A percentile compares a stretch with the other conserved stretches of the same genome.
phyloP scores from a whole-genome alignment of 2,888 invertebrate species.

The Amblyjoppa fuscipennis region DNA sequence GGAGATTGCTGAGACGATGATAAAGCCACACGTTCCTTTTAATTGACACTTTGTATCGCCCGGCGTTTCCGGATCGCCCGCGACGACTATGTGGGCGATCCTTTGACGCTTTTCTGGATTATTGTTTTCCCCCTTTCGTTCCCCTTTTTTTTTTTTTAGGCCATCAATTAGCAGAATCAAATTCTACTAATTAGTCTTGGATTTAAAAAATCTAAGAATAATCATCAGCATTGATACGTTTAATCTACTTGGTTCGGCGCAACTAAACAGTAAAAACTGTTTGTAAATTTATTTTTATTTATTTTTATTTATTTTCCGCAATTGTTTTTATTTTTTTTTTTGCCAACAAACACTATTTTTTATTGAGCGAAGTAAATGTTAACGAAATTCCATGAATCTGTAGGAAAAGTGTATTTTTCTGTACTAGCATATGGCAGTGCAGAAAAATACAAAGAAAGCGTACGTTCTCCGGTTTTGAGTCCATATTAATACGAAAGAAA shows the following conservation, averaged over 20 bases:
- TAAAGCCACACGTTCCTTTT: conserved; percentile 69
- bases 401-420: too few species aligned
- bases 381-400: too few species aligned
- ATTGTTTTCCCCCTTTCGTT: conserved; percentile 4
- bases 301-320: too few species aligned
- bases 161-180: not conserved
- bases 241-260: not conserved
- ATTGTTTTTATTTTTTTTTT: too few species aligned
- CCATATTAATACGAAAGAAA: not conserved
- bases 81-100: conserved; percentile 41
- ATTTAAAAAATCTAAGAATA: not conserved
- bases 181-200: not conserved
- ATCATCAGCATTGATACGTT: not conserved
- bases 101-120: not conserved
- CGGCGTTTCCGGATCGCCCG: conserved; percentile 71
- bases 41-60: conserved; percentile 79
- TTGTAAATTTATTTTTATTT: too few species aligned
- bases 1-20: conserved; percentile 55
- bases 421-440: too few species aligned
- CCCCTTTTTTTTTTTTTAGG: not conserved
- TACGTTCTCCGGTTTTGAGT: not conserved
- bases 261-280: too few species aligned
- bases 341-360: too few species aligned
- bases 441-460: not conserved
- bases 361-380: too few species aligned